These are phyloP conservation scores for Tetrao urogallus DNA, from an alignment of 2,113 vertebrate genomes.

Conservation along the genomic window DNA sequence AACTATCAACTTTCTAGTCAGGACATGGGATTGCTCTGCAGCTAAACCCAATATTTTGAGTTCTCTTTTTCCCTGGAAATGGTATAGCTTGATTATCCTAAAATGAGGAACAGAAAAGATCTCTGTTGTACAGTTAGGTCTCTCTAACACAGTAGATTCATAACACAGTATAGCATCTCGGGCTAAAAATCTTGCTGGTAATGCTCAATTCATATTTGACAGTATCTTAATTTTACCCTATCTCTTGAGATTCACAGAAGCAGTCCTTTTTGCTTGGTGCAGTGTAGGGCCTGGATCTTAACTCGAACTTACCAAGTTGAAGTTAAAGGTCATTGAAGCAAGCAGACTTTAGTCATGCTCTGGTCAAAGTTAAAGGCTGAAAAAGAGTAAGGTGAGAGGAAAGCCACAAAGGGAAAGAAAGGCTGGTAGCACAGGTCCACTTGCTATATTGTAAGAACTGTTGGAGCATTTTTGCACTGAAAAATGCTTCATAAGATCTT, in stretches of 20 bases:
- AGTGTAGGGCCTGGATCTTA: neutral
- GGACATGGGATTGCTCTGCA: neutral
- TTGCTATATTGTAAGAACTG: neutral
- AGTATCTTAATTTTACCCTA: neutral
- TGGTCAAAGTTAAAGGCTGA: neutral
- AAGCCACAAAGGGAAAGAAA: neutral
- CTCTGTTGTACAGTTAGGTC: neutral
- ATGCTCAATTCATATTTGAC: neutral
- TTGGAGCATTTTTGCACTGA: neutral
- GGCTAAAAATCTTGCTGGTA: neutral
- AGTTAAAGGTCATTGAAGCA: neutral
- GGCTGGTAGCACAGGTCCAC: neutral
- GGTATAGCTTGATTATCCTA: neutral
- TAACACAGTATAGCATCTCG: neutral
- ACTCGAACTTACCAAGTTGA: neutral
- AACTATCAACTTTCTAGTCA: conserved; percentile 1
- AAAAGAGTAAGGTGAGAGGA: neutral
- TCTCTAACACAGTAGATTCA: neutral
- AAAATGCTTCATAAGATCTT: neutral
- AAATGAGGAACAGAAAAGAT: neutral
- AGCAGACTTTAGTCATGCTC: neutral
- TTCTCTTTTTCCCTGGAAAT: neutral
- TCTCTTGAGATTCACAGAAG: neutral
- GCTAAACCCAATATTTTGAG: neutral
- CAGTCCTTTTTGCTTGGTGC: neutral